A percentile compares a stretch with the other conserved stretches of the same genome.
Conservation (phyloP, 2,797 vertebrate genomes). For the Bryconaethiops microstoma region DNA sequence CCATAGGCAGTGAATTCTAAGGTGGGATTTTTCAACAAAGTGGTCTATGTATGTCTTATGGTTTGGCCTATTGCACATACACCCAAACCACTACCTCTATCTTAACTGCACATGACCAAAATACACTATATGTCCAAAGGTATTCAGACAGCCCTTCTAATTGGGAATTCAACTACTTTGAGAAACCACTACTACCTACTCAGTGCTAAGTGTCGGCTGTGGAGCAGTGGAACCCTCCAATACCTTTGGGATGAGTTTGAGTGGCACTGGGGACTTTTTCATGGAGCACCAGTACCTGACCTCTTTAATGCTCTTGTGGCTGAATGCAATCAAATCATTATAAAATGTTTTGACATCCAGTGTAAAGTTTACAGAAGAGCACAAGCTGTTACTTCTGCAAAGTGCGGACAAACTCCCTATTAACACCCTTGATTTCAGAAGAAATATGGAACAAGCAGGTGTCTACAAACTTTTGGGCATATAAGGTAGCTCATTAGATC, state of each 20-base stretch:
- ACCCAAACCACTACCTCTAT: not conserved
- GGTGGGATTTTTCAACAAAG: not conserved
- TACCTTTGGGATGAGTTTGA: not conserved
- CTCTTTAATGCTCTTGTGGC: not conserved
- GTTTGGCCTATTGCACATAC: not conserved
- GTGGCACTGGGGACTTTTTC: not conserved
- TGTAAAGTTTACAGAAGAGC: not conserved
- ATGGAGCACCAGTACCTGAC: not conserved
- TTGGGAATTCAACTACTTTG: not conserved
- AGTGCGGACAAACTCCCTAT: not conserved
- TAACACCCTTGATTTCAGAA: not conserved
- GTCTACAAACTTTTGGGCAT: not conserved
- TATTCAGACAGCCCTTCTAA: too few species aligned
- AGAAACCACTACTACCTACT: not conserved
- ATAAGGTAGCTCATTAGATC: not conserved
- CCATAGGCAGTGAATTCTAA: not conserved
- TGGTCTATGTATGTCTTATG: too few species aligned
- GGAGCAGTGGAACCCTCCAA: not conserved
- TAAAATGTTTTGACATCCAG: not conserved
- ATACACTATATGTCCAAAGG: not conserved
- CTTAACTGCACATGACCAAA: not conserved
- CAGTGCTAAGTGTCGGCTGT: not conserved
- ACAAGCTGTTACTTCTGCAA: not conserved
- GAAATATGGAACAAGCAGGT: not conserved
- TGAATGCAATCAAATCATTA: not conserved